Evolutionary conservation across 2,113 vertebrate species (phyloP).

Genomic region (Austrofundulus limnaeus): DNA sequence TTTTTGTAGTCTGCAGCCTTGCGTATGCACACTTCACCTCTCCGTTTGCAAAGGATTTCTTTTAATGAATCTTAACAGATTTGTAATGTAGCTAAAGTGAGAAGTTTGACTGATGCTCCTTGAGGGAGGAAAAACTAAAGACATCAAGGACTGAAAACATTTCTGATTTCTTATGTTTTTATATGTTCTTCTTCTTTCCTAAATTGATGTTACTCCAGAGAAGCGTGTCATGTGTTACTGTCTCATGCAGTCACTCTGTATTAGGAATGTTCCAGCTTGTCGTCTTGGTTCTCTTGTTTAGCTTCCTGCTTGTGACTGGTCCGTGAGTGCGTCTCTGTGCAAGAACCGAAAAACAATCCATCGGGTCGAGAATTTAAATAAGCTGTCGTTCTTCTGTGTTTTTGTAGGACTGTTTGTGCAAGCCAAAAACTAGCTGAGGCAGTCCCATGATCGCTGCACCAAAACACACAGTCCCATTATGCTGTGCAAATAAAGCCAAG

Average conservation of each 20-base stretch:
- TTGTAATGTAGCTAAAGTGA: background rate
- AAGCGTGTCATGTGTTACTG: slow-evolving; percentile 34
- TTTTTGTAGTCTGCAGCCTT: background rate
- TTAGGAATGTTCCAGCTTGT: slow-evolving; percentile 32
- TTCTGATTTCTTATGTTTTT: background rate
- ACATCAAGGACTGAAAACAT: background rate
- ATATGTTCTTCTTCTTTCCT: slow-evolving; percentile 25
- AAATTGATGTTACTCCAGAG: slow-evolving; percentile 3
- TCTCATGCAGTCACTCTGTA: slow-evolving; percentile 7
- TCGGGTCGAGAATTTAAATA: slow-evolving; percentile 30
- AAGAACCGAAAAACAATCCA: slow-evolving; percentile 34
- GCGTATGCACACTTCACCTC: background rate
- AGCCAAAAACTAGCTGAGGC: slow-evolving; percentile 4
- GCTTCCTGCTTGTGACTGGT: slow-evolving; percentile 19
- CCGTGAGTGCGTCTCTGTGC: background rate
- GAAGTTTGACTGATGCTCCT: background rate
- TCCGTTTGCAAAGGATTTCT: slow-evolving; percentile 5
- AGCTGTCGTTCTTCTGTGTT: slow-evolving; percentile 30
- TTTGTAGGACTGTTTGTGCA: slow-evolving; percentile 26
- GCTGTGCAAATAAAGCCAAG: slow-evolving; percentile 55
- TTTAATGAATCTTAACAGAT: background rate
- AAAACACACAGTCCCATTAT: slow-evolving; percentile 56
- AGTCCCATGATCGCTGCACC: slow-evolving; percentile 57
- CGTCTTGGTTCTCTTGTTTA: slow-evolving; percentile 19
- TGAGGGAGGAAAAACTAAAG: background rate